Evolutionary conservation across 2,113 vertebrate species (phyloP).

Genomic region (Silurus asotus): DNA sequence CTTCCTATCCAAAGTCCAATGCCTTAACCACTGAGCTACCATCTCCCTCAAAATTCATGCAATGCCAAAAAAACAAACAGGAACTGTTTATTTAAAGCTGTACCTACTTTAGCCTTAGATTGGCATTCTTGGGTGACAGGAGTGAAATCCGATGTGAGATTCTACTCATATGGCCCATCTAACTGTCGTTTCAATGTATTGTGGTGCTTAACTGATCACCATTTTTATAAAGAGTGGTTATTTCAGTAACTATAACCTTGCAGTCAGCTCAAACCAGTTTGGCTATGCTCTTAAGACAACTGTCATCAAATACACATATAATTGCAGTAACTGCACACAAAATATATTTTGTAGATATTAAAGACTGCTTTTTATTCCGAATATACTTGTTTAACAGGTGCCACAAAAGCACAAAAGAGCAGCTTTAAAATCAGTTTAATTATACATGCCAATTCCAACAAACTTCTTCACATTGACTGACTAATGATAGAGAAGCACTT

Average conservation of each 20-base stretch:
- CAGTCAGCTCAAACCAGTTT: background rate
- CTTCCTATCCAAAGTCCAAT: too few relatives aligned
- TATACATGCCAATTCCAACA: background rate
- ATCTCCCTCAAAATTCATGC: too few relatives aligned
- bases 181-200: background rate
- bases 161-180: background rate
- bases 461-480: background rate
- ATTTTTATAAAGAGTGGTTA: background rate
- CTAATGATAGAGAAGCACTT: background rate
- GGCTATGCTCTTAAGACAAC: background rate
- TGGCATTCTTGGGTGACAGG: background rate
- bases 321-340: background rate
- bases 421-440: background rate
- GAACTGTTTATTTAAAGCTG: background rate
- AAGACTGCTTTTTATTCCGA: background rate
- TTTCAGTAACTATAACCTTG: background rate
- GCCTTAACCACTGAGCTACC: too few relatives aligned
- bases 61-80: too few relatives aligned
- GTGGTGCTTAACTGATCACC: background rate
- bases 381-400: background rate
- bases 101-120: background rate
- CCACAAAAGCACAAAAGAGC: background rate
- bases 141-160: background rate
- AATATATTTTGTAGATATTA: background rate
- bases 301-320: background rate